Conservation (phyloP, 2,888 invertebrate genomes). For the Argyresthia albistria region DNA sequence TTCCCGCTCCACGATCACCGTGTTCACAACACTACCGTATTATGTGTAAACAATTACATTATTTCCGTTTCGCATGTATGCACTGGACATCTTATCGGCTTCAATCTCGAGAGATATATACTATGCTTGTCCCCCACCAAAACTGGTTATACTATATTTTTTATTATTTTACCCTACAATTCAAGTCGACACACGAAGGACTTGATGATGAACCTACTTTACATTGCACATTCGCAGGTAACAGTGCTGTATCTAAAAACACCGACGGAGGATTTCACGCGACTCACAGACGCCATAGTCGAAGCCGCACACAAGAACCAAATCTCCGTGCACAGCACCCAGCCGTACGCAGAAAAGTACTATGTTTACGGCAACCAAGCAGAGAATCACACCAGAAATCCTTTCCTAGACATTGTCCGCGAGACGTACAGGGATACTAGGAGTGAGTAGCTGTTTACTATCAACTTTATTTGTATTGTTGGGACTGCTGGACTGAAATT, state of each 20-base stretch:
- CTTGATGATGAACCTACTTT: too few species aligned
- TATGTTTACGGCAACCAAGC: conserved; percentile 77
- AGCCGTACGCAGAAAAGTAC: conserved; percentile 63
- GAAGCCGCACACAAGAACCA: conserved; percentile 79
- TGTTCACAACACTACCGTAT: too few species aligned
- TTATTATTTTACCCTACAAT: too few species aligned
- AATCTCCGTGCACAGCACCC: conserved; percentile 76
- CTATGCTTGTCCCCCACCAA: too few species aligned
- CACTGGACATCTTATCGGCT: too few species aligned
- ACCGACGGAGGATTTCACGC: conserved; percentile 81
- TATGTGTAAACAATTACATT: too few species aligned
- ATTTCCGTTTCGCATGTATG: too few species aligned
- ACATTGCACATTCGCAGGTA: conserved; percentile 63
- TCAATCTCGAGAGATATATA: too few species aligned
- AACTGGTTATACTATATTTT: too few species aligned
- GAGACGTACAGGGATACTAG: conserved; percentile 89
- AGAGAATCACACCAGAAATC: conserved; percentile 87
- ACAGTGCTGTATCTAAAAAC: conserved; percentile 88
- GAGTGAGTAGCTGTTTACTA: conserved; percentile 74
- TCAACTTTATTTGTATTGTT: neutral
- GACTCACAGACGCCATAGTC: conserved; percentile 84
- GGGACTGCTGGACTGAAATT: neutral
- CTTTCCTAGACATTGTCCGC: conserved; percentile 86
- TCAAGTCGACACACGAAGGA: too few species aligned
- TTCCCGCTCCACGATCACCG: too few species aligned